A percentile compares a stretch with the other conserved stretches of the same genome.
phyloP scores from a whole-genome alignment of 1,140 invertebrate genomes.

The Bombus turneri region DNA sequence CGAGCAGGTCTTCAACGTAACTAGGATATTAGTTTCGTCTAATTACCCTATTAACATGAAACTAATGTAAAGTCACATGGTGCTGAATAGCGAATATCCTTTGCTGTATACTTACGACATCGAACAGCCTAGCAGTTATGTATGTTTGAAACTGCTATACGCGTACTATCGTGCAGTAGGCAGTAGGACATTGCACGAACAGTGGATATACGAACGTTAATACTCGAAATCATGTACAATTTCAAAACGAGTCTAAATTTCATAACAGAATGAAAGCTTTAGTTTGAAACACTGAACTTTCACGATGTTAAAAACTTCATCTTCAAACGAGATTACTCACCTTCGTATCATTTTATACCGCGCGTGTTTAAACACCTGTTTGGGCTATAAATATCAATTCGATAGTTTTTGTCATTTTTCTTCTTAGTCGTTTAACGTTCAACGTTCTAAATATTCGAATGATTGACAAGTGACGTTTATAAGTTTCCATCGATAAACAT shows the following conservation, averaged over 20 bases:
- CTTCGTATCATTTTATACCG: neutral
- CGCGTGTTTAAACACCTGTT: neutral
- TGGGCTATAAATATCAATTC: neutral
- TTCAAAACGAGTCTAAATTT: neutral
- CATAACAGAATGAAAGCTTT: no score
- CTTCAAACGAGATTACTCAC: neutral
- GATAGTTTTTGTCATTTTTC: neutral
- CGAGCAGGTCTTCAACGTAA: constrained; percentile 46
- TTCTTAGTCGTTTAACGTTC: neutral
- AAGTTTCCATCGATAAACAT: neutral
- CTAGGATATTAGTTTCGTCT: constrained; percentile 50
- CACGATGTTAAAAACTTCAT: neutral
- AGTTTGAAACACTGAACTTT: neutral
- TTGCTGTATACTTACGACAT: constrained; percentile 18
- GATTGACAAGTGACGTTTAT: no score
- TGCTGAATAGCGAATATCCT: constrained; percentile 43
- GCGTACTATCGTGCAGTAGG: neutral
- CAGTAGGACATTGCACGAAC: neutral
- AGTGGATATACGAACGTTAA: neutral
- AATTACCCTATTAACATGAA: constrained; percentile 64
- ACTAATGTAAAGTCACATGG: constrained; percentile 37
- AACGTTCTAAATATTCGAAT: neutral
- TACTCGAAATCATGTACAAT: neutral
- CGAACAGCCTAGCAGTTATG: constrained; percentile 5
- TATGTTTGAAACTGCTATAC: neutral